Conservation (phyloP, 2,888 invertebrate species). For the Scrobipalpa costella region DNA sequence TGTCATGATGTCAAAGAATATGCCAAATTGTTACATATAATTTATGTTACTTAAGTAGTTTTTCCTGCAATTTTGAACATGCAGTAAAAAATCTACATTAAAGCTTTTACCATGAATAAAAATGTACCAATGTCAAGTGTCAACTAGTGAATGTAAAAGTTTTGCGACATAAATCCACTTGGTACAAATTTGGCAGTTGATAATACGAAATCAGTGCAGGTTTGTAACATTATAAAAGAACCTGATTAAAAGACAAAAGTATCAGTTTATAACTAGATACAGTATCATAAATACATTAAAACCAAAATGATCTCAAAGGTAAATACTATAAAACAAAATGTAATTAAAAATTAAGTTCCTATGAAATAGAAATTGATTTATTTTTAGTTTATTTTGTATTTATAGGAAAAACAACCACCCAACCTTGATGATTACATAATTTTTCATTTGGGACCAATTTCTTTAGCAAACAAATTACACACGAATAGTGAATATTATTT, state of each 20-base stretch:
- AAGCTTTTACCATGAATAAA: neutral
- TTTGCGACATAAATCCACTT: slow-evolving; percentile 5
- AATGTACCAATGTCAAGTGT: slow-evolving; percentile 16
- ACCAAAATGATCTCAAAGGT: slow-evolving; percentile 18
- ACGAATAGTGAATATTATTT: too few relatives aligned
- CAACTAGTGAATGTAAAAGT: slow-evolving; percentile 15
- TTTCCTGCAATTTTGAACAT: too few relatives aligned
- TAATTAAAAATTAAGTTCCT: neutral
- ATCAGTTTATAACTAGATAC: slow-evolving; percentile 5
- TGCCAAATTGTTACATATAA: too few relatives aligned
- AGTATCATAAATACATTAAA: slow-evolving; percentile 1
- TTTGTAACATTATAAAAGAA: slow-evolving; percentile 12
- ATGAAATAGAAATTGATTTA: too few relatives aligned
- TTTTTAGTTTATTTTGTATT: too few relatives aligned
- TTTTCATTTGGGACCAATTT: too few relatives aligned
- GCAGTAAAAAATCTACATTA: too few relatives aligned
- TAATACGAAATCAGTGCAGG: slow-evolving; percentile 2
- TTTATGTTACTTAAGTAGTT: too few relatives aligned
- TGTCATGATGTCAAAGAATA: too few relatives aligned
- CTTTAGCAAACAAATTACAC: too few relatives aligned
- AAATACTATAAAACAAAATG: neutral
- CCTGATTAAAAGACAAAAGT: neutral
- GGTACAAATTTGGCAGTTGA: neutral
- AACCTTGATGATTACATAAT: too few relatives aligned
- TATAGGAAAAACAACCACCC: too few relatives aligned